Percentiles rank a stretch among this genome's conserved stretches.
Conservation (phyloP, 2,113 vertebrate species). For the Pyxicephalus adspersus region DNA sequence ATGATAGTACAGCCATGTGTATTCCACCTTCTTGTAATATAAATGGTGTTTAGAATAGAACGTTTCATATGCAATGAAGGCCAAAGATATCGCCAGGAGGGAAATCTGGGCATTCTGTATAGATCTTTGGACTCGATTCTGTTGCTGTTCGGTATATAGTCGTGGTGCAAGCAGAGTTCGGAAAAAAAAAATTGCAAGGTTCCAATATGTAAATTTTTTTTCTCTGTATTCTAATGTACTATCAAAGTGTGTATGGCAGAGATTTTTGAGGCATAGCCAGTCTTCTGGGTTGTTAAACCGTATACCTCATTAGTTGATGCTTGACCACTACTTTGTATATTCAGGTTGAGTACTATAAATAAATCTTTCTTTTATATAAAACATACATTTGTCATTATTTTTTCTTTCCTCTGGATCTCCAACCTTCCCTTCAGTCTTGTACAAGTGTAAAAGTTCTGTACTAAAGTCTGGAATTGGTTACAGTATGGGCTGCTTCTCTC, state of each 20-base stretch:
- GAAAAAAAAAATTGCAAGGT: conserved; percentile 37
- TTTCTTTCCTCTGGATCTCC: too few relatives aligned
- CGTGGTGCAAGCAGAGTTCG: conserved; percentile 57
- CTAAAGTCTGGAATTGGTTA: too few relatives aligned
- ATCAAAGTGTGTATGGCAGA: conserved; percentile 47
- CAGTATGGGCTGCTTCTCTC: too few relatives aligned
- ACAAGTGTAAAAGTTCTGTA: too few relatives aligned
- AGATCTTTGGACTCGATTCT: conserved; percentile 76
- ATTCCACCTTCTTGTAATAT: conserved; percentile 69
- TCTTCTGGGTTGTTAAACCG: conserved; percentile 42
- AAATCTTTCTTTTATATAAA: conserved; percentile 71
- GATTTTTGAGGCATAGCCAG: conserved; percentile 41
- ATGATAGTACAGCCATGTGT: conserved; percentile 72
- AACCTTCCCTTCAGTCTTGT: too few relatives aligned
- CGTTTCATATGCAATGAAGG: conserved; percentile 77
- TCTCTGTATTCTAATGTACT: conserved; percentile 53
- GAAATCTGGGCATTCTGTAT: conserved; percentile 82
- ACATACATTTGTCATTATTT: background rate
- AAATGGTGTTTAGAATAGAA: conserved; percentile 72
- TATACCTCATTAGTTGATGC: conserved; percentile 59
- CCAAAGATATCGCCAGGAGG: conserved; percentile 82
- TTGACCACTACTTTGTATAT: conserved; percentile 88
- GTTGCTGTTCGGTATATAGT: conserved; percentile 68
- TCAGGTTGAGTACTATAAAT: conserved; percentile 81
- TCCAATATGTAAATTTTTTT: conserved; percentile 57